These are phyloP conservation scores for Philaethria dido DNA, from an alignment of 2,888 invertebrate species.

Conservation along the genomic window DNA sequence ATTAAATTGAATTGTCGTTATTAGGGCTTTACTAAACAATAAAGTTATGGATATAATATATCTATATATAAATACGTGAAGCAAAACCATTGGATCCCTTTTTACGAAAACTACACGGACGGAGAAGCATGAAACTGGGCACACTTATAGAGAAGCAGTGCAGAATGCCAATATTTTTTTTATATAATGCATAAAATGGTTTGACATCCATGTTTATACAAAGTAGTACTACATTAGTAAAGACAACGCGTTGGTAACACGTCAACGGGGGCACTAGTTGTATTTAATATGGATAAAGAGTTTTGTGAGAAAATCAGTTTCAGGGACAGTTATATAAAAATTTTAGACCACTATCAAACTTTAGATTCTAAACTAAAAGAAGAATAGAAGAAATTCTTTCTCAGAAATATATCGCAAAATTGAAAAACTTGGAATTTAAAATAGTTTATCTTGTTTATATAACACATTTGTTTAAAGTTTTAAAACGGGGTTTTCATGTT, in stretches of 20 bases:
- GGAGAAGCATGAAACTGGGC: too few relatives aligned
- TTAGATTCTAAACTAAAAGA: background rate
- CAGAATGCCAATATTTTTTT: too few relatives aligned
- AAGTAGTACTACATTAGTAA: too few relatives aligned
- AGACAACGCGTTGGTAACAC: too few relatives aligned
- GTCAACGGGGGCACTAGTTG: too few relatives aligned
- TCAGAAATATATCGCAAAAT: constrained; percentile 3
- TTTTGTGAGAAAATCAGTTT: background rate
- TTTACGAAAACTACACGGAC: too few relatives aligned
- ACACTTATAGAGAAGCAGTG: too few relatives aligned
- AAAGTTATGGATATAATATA: background rate
- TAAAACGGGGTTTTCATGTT: background rate
- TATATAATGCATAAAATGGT: too few relatives aligned
- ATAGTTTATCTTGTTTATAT: constrained; percentile 4
- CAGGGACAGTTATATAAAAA: background rate
- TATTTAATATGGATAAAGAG: background rate
- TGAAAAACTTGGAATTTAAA: constrained; percentile 8
- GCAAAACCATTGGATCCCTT: too few relatives aligned
- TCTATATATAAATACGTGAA: too few relatives aligned
- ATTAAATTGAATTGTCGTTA: background rate
- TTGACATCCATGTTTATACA: too few relatives aligned
- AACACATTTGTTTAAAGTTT: background rate
- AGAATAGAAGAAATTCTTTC: constrained; percentile 2
- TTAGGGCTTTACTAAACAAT: background rate
- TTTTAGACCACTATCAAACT: background rate